Evolutionary conservation across 2,113 vertebrate genomes (phyloP).

Genomic region (Poeciliopsis occidentalis): DNA sequence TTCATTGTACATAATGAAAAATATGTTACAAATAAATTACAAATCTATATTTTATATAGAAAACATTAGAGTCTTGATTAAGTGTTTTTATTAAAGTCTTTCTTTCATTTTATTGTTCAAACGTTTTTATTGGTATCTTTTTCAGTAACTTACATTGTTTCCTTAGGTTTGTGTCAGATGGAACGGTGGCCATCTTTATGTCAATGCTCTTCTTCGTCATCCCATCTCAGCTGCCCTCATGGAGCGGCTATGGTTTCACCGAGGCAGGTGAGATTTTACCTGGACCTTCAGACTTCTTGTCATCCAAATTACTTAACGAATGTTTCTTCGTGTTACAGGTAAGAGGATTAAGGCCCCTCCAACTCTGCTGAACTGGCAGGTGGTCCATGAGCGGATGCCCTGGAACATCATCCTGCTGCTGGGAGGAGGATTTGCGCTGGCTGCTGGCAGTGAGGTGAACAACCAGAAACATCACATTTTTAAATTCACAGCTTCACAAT

Average conservation of each 20-base stretch:
- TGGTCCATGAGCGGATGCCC: conserved; percentile 87
- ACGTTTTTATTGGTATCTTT: not conserved
- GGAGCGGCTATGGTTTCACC: conserved; percentile 28
- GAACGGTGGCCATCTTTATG: conserved; percentile 86
- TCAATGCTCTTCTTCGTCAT: conserved; percentile 86
- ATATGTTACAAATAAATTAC: not conserved
- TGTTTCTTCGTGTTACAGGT: conserved; percentile 29
- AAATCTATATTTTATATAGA: too few species aligned
- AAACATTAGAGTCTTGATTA: not conserved
- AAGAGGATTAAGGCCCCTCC: conserved; percentile 66
- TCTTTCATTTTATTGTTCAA: not conserved
- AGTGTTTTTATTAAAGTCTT: too few species aligned
- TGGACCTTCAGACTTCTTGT: not conserved
- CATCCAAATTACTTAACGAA: conserved; percentile 2
- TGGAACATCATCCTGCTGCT: conserved; percentile 92
- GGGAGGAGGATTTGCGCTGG: conserved; percentile 93
- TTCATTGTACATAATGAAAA: not conserved
- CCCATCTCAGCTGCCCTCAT: conserved; percentile 76
- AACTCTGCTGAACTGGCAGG: conserved; percentile 85
- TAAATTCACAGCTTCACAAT: not conserved
- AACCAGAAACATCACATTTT: not conserved
- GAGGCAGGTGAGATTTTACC: conserved; percentile 33
- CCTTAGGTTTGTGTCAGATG: conserved; percentile 85
- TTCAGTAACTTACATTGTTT: not conserved
- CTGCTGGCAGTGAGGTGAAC: conserved; percentile 90